Evolutionary conservation across 2,797 vertebrate genomes (phyloP).

Genomic region (Poecilia velifera): DNA sequence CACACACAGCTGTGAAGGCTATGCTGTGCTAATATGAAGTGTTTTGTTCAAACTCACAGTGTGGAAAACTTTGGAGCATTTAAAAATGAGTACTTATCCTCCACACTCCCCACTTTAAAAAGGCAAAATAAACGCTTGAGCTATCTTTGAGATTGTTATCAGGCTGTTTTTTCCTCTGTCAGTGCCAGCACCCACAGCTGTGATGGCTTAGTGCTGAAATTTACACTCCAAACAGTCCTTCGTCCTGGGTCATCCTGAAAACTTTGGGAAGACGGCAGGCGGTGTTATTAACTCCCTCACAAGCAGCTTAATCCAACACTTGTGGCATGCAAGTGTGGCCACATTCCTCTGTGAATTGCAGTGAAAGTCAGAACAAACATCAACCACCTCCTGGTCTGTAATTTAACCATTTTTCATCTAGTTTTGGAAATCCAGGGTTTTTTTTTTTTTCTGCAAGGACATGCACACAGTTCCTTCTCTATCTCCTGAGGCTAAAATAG

Average conservation of each 20-base stretch:
- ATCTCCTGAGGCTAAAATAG: constrained; percentile 30
- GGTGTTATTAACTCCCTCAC: constrained; percentile 55
- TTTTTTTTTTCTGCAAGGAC: constrained; percentile 13
- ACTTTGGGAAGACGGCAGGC: constrained; percentile 33
- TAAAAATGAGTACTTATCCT: not conserved
- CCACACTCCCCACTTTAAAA: not conserved
- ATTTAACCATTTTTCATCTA: constrained; percentile 59
- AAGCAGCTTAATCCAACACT: constrained; percentile 39
- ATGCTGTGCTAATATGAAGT: not conserved
- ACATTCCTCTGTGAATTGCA: constrained; percentile 35
- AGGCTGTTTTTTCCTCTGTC: constrained; percentile 33
- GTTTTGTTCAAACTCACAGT: not conserved
- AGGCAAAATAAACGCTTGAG: constrained; percentile 27
- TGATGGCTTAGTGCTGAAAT: constrained; percentile 36
- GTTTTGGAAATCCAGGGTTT: not conserved
- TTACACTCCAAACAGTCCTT: constrained; percentile 51
- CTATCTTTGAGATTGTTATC: constrained; percentile 18
- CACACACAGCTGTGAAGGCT: not conserved
- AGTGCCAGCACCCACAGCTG: constrained; percentile 44
- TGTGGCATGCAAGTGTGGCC: constrained; percentile 12
- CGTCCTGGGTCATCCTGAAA: constrained; percentile 40
- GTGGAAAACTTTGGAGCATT: not conserved
- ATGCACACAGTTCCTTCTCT: not conserved
- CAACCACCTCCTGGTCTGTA: constrained; percentile 44
- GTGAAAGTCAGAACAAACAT: constrained; percentile 61